A percentile compares a stretch with the other conserved stretches of the same genome.
Evolutionary conservation across 2,888 invertebrate genomes (phyloP).

Genomic region (Drosophila lacicola): DNA sequence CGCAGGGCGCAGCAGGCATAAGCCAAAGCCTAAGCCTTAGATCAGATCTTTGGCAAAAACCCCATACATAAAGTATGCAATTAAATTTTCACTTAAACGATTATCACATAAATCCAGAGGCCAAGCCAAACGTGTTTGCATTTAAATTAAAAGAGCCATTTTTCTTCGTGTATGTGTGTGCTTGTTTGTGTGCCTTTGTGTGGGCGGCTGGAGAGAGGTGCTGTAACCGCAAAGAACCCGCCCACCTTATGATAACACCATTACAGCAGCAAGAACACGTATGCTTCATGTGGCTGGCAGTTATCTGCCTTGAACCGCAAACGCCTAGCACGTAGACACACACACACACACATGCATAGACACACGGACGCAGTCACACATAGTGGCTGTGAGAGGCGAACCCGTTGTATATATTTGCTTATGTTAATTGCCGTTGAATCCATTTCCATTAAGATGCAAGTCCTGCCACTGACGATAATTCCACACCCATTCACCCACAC

Average conservation of each 20-base stretch:
- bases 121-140: slow-evolving; percentile 83
- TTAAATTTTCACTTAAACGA: slow-evolving; percentile 85
- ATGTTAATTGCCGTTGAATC: slow-evolving; percentile 84
- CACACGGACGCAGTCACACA: slow-evolving; percentile 6
- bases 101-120: slow-evolving; percentile 84
- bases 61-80: slow-evolving; percentile 84
- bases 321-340: slow-evolving; percentile 73
- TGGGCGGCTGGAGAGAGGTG: slow-evolving; percentile 11
- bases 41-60: slow-evolving; percentile 64
- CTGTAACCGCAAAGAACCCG: slow-evolving; percentile 55
- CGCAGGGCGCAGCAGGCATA: slow-evolving; percentile 15
- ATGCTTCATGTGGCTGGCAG: slow-evolving; percentile 61
- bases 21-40: slow-evolving; percentile 44
- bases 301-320: slow-evolving; percentile 69
- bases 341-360: slow-evolving; percentile 18
- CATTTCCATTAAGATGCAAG: slow-evolving; percentile 83
- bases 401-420: slow-evolving; percentile 82
- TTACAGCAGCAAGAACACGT: slow-evolving; percentile 69
- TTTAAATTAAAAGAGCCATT: slow-evolving; percentile 84
- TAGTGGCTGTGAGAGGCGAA: slow-evolving; percentile 39
- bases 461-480: slow-evolving; percentile 77
- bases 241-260: slow-evolving; percentile 80
- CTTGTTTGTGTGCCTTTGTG: neutral
- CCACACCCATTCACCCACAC: slow-evolving; percentile 61
- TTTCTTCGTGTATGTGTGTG: slow-evolving; percentile 68